These are phyloP conservation scores for Reinhardtius hippoglossoides DNA, from an alignment of 2,113 vertebrate species.

Conservation along the genomic window DNA sequence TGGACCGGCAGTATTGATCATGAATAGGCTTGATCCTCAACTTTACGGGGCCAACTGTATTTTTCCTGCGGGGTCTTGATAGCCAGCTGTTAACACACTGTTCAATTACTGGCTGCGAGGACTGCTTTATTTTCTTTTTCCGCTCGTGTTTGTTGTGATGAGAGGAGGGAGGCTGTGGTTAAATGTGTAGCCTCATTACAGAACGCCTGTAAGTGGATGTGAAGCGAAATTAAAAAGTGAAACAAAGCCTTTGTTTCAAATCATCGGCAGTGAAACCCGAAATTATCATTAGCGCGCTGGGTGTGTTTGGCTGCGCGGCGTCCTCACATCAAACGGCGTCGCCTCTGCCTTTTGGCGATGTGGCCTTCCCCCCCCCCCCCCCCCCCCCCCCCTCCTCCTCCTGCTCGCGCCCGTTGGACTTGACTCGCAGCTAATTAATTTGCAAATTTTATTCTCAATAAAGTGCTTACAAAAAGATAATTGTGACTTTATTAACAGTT, in stretches of 20 bases:
- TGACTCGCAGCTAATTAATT: slow-evolving; percentile 94
- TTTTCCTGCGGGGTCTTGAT: slow-evolving; percentile 68
- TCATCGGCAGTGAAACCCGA: slow-evolving; percentile 68
- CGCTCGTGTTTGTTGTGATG: slow-evolving; percentile 64
- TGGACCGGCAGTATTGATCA: slow-evolving; percentile 70
- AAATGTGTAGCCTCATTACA: slow-evolving; percentile 71
- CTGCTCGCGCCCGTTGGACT: slow-evolving; percentile 47
- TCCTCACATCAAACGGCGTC: slow-evolving; percentile 60
- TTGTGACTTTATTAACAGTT: slow-evolving; percentile 99
- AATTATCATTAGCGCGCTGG: slow-evolving; percentile 80
- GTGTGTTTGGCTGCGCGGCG: slow-evolving; percentile 68
- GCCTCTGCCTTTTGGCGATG: slow-evolving; percentile 62
- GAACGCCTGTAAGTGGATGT: slow-evolving; percentile 68
- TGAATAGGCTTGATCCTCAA: slow-evolving; percentile 63
- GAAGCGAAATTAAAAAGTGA: slow-evolving; percentile 72
- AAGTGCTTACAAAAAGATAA: slow-evolving; percentile 99
- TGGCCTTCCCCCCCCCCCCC: slow-evolving; percentile 33
- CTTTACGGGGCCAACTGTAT: slow-evolving; percentile 61
- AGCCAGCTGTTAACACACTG: slow-evolving; percentile 69
- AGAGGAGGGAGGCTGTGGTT: slow-evolving; percentile 57
- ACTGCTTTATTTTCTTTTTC: slow-evolving; percentile 8
- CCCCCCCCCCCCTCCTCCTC: slow-evolving; percentile 24
- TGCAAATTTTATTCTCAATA: slow-evolving; percentile 97
- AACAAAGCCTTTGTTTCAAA: slow-evolving; percentile 78
- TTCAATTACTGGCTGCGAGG: slow-evolving; percentile 63